Evolutionary conservation across 2,888 invertebrate genomes (phyloP).

Genomic region (Hypsopygia costalis): DNA sequence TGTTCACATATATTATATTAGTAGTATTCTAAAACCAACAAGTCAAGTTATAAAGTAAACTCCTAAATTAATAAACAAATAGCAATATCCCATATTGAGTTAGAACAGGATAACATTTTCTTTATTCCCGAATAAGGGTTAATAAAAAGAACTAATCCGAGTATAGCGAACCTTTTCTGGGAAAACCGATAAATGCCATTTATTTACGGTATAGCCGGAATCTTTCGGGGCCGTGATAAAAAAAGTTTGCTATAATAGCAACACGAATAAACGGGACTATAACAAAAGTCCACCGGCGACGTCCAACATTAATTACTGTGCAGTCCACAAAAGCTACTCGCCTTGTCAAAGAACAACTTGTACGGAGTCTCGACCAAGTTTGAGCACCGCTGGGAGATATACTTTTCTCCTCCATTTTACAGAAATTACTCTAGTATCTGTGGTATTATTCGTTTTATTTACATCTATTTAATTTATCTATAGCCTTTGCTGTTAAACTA

Average conservation of each 20-base stretch:
- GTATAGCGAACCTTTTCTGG: not conserved
- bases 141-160: not conserved
- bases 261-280: constrained; percentile 41
- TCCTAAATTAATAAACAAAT: too few relatives aligned
- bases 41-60: too few relatives aligned
- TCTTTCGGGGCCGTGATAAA: constrained; percentile 26
- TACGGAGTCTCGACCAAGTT: constrained; percentile 26
- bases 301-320: constrained; percentile 62
- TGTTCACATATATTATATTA: too few relatives aligned
- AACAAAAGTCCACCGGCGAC: constrained; percentile 46
- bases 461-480: constrained; percentile 25
- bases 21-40: too few relatives aligned
- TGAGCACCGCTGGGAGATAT: constrained; percentile 24
- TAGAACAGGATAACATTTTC: constrained; percentile 2
- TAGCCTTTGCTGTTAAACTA: too few relatives aligned
- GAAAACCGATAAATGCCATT: constrained; percentile 4
- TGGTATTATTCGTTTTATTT: constrained; percentile 41
- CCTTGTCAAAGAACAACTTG: constrained; percentile 55
- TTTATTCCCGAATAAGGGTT: not conserved
- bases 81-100: too few relatives aligned
- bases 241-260: constrained; percentile 41
- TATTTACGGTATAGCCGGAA: constrained; percentile 24
- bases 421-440: constrained; percentile 37
- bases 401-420: constrained; percentile 33
- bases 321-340: constrained; percentile 47